Conservation (phyloP, 1,140 invertebrate species). For the Batillaria attramentaria region DNA sequence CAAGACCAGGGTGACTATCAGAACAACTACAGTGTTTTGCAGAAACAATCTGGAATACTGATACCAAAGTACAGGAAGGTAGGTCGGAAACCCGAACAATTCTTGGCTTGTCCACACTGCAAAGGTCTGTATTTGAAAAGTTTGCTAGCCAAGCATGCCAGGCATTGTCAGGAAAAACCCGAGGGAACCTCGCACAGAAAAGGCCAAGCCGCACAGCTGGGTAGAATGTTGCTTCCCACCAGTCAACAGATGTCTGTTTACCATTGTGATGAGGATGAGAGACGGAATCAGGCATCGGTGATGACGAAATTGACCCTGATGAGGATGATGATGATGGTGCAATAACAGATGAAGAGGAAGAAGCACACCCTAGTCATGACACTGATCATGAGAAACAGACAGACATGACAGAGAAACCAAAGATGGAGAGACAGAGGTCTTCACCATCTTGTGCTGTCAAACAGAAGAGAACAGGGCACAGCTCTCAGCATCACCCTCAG, state of each 20-base stretch:
- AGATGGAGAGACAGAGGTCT: too few species aligned
- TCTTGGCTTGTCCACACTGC: not conserved
- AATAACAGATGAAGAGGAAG: too few species aligned
- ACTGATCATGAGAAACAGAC: too few species aligned
- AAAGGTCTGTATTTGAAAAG: slow-evolving; percentile 7
- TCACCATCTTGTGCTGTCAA: too few species aligned
- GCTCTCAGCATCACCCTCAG: too few species aligned
- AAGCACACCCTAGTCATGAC: too few species aligned
- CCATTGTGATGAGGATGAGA: not conserved
- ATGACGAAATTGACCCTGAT: too few species aligned
- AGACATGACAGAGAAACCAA: too few species aligned
- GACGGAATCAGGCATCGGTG: too few species aligned
- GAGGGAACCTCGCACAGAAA: not conserved
- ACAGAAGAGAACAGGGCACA: too few species aligned
- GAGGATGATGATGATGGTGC: too few species aligned
- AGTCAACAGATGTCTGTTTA: not conserved
- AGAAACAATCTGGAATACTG: not conserved
- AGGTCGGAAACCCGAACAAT: not conserved
- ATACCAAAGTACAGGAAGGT: not conserved
- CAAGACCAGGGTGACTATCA: not conserved
- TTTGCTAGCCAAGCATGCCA: not conserved
- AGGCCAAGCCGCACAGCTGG: not conserved
- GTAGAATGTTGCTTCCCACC: not conserved
- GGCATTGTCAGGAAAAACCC: not conserved
- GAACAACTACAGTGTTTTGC: not conserved